Evolutionary conservation across 2,888 invertebrate species (phyloP).

Genomic region (Drosophila ustulata): DNA sequence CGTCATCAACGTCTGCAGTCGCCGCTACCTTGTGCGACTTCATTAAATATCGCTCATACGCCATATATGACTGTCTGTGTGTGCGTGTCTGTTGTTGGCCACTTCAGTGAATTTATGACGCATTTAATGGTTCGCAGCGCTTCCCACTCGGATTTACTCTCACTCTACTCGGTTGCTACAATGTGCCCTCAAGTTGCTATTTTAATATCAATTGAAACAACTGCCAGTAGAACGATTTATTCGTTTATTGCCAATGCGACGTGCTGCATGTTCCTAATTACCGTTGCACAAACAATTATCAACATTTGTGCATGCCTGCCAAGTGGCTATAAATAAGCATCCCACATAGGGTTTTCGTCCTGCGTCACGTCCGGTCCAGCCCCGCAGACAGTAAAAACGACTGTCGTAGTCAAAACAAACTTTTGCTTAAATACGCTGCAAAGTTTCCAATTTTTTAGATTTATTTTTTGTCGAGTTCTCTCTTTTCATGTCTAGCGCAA

Average conservation of each 20-base stretch:
- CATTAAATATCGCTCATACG: constrained; percentile 73
- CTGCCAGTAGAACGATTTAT: constrained; percentile 13
- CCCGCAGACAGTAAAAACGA: constrained; percentile 9
- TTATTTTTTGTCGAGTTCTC: neutral
- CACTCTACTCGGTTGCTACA: neutral
- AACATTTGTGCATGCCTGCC: constrained; percentile 30
- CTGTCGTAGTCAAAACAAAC: constrained; percentile 26
- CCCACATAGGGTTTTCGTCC: neutral
- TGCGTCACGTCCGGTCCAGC: neutral
- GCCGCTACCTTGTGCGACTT: constrained; percentile 45
- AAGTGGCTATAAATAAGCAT: constrained; percentile 65
- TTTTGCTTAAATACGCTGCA: constrained; percentile 45
- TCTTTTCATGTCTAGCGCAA: constrained; percentile 2
- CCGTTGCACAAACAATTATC: constrained; percentile 50
- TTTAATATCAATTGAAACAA: constrained; percentile 50
- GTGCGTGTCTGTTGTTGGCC: constrained; percentile 11
- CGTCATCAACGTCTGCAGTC: constrained; percentile 41
- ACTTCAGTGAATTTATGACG: constrained; percentile 59
- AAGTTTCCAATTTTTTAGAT: constrained; percentile 15
- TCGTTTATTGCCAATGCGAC: constrained; percentile 49
- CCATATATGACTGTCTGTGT: constrained; percentile 36
- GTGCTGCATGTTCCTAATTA: constrained; percentile 52
- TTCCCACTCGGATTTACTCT: constrained; percentile 18
- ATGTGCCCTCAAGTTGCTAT: constrained; percentile 34
- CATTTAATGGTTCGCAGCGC: constrained; percentile 42